These are phyloP conservation scores for Tigriopus japonicus DNA, from an alignment of 1,140 invertebrate species.

Conservation along the genomic window DNA sequence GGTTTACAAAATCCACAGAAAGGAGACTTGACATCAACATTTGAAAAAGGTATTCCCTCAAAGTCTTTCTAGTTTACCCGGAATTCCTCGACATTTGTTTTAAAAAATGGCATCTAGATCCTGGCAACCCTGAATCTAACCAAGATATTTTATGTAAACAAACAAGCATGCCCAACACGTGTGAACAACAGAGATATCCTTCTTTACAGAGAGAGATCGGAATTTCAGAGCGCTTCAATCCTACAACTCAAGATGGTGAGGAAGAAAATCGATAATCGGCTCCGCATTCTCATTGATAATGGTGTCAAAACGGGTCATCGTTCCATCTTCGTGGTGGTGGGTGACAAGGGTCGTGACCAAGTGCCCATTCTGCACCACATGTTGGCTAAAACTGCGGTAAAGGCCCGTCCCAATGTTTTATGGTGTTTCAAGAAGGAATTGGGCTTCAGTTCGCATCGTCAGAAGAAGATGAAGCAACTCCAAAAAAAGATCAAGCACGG, in stretches of 20 bases:
- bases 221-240: too few relatives aligned
- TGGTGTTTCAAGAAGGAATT: constrained; percentile 99
- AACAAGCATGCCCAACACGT: too few relatives aligned
- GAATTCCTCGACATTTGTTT: too few relatives aligned
- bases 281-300: constrained; percentile 90
- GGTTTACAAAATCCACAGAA: too few relatives aligned
- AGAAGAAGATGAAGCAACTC: constrained; percentile 72
- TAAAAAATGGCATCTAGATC: too few relatives aligned
- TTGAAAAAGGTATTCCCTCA: too few relatives aligned
- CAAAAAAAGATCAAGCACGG: constrained; percentile 73
- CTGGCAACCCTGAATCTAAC: too few relatives aligned
- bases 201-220: too few relatives aligned
- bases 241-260: constrained; percentile 40
- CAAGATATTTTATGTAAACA: too few relatives aligned
- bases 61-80: too few relatives aligned
- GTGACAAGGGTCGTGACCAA: constrained; percentile 89
- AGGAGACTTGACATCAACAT: too few relatives aligned
- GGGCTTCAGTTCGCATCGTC: constrained; percentile 68
- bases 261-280: constrained; percentile 92
- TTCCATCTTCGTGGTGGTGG: constrained; percentile 84
- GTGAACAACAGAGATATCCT: too few relatives aligned
- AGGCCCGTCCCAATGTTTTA: constrained; percentile 72
- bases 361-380: constrained; percentile 94
- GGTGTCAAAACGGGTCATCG: constrained; percentile 65
- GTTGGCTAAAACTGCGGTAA: constrained; percentile 77